Evolutionary conservation across 2,797 vertebrate species (phyloP), one percentile per base, ranked within the genome.

Genomic region (Sphenodon punctatus): DNA sequence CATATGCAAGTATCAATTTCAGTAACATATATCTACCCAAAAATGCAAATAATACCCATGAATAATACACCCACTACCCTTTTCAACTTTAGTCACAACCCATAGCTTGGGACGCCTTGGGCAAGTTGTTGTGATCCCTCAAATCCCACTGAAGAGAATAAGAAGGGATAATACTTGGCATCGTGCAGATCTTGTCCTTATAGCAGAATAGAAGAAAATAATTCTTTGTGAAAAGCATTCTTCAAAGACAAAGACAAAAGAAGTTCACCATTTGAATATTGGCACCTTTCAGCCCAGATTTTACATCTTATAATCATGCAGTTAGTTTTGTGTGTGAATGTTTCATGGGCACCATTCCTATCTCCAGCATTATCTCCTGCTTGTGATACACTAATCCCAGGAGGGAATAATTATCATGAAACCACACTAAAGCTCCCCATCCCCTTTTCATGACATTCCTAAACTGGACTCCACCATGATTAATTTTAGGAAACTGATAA

Each of bases 401-500:
- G 82, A 79, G 92, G 86, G 88, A 85, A 79, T 46, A 58, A 19
- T 91, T 92, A 88, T 91, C 91, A 87, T 20, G 32, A 87, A 81
- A 64, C 78, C 76, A 60, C 73, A 83, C 75, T 89, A 88, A 82
- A 90, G 84, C 25, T 80, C 60, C 58, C 15, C 8, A 60, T 65
- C 43, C 80, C 67, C 49, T 78, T 78, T 86, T 73, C 76, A 81
- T 88, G 56, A 83, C 90, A 89, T 91, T 94, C 91, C 91, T 85
- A 27, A 90, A 78, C 56, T 68, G 89, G 70, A 81, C 88, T 92
- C 89, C 90, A 82, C 92, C 91, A 91, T 74, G 56, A 82, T 63
- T 70, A 87, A 77, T 86, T 89, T 93, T 87, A 88, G 93, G 94
- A 94, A 95, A 71, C 88, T 70, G 93, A 92, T 93, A 91, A 94